phyloP scores from a whole-genome alignment of 2,888 invertebrate genomes.

The Apocheima hispidaria region DNA sequence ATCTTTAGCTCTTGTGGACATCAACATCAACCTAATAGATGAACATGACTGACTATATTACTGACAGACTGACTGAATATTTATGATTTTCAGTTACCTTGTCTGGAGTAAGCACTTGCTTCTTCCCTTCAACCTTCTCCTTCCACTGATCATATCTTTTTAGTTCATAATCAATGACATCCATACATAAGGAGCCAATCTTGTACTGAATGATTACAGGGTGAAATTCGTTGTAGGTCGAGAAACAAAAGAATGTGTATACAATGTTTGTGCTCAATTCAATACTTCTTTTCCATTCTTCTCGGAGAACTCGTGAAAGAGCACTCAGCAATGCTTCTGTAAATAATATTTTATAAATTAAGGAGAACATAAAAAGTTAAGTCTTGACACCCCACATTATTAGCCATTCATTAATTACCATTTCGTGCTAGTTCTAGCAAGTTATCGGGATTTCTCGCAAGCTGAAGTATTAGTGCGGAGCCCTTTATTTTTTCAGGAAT shows the following conservation, averaged over 20 bases:
- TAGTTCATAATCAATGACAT: constrained; percentile 97
- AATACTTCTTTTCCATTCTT: constrained; percentile 98
- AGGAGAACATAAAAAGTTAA: background rate
- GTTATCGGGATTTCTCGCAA: constrained; percentile 97
- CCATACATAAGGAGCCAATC: constrained; percentile 98
- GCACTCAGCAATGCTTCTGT: constrained; percentile 97
- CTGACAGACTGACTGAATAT: background rate
- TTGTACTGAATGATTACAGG: constrained; percentile 97
- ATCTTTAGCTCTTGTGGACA: too few species aligned
- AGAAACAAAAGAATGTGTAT: constrained; percentile 98
- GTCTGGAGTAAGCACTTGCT: constrained; percentile 75
- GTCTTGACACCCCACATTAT: background rate
- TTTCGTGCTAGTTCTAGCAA: constrained; percentile 96
- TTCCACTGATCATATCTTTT: constrained; percentile 97
- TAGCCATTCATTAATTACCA: constrained; percentile 85
- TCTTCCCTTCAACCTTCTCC: constrained; percentile 86
- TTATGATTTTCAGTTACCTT: constrained; percentile 62
- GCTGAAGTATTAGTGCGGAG: constrained; percentile 95
- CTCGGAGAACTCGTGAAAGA: constrained; percentile 96
- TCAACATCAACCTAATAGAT: too few species aligned
- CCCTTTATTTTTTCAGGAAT: constrained; percentile 96
- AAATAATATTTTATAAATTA: constrained; percentile 46
- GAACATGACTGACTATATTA: too few species aligned
- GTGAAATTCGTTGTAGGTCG: constrained; percentile 98
- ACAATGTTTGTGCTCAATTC: constrained; percentile 98